These are phyloP conservation scores for Vidua chalybeata DNA, from an alignment of 2,113 vertebrate species.

Conservation along the genomic window DNA sequence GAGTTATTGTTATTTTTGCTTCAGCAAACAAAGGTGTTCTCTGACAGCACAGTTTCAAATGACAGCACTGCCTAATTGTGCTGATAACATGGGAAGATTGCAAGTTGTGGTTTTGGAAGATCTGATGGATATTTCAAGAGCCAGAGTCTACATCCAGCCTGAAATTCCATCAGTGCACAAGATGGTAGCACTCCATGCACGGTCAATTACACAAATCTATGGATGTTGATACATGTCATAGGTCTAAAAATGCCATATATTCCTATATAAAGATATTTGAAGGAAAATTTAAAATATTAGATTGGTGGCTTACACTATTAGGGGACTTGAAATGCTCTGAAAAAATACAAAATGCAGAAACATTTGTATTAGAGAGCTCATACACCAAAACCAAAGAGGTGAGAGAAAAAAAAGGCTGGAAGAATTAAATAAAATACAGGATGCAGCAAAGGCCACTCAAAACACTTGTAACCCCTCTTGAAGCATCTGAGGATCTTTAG, in stretches of 20 bases:
- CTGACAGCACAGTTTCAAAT: background rate
- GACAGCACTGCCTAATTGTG: background rate
- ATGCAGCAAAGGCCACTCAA: background rate
- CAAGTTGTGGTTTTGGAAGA: background rate
- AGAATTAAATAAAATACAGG: background rate
- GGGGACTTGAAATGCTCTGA: background rate
- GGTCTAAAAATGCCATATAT: background rate
- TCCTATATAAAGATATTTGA: background rate
- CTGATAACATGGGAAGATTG: background rate
- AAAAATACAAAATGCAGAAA: background rate
- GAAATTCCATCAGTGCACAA: background rate
- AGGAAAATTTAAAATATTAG: background rate
- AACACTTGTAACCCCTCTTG: background rate
- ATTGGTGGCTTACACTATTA: background rate
- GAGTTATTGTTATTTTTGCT: background rate
- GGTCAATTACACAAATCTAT: background rate
- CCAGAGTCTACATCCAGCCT: background rate
- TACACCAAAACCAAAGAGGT: background rate
- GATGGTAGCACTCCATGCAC: no score
- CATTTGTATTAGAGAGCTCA: background rate
- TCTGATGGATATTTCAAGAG: background rate
- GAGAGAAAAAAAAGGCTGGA: background rate
- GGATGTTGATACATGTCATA: background rate
- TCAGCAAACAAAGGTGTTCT: background rate
- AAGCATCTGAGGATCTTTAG: background rate